These are phyloP conservation scores for Ciconia stormi DNA, from an alignment of 2,113 vertebrate species.

Conservation along the genomic window DNA sequence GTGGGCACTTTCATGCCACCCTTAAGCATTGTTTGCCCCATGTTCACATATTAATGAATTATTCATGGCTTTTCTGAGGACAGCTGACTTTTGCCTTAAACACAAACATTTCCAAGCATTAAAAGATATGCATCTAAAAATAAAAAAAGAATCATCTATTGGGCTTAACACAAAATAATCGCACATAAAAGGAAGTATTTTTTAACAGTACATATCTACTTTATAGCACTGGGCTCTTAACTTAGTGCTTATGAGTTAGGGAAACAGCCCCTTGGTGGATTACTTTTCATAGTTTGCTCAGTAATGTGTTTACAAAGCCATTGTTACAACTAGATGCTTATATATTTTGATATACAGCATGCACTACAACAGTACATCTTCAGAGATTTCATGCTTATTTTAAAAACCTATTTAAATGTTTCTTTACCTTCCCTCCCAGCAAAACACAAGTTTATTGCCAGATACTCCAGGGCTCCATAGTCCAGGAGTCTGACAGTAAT, in stretches of 20 bases:
- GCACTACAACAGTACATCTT: slow-evolving; percentile 64
- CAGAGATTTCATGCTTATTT: slow-evolving; percentile 70
- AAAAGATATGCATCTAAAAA: neutral
- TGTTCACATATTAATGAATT: neutral
- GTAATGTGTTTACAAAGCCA: slow-evolving; percentile 74
- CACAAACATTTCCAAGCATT: neutral
- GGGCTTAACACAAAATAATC: slow-evolving; percentile 42
- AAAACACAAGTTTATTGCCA: slow-evolving; percentile 56
- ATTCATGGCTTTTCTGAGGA: neutral
- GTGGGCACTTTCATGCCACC: neutral
- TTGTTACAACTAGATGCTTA: slow-evolving; percentile 66
- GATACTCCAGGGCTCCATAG: slow-evolving; percentile 47
- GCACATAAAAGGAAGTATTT: slow-evolving; percentile 59
- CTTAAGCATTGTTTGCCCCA: neutral
- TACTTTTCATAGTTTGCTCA: slow-evolving; percentile 75
- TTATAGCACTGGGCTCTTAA: slow-evolving; percentile 69
- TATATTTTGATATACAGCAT: slow-evolving; percentile 71
- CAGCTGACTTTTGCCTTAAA: neutral
- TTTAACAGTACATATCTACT: slow-evolving; percentile 68
- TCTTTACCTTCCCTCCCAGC: slow-evolving; percentile 63
- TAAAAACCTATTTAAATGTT: slow-evolving; percentile 70
- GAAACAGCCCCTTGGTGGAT: slow-evolving; percentile 73
- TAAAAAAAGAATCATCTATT: slow-evolving; percentile 27
- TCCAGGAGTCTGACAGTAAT: slow-evolving; percentile 47
- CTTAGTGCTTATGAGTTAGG: slow-evolving; percentile 61